A percentile compares a stretch with the other conserved stretches of the same genome.
Evolutionary conservation across 2,888 invertebrate genomes (phyloP).

Genomic region (Tachina grossa): DNA sequence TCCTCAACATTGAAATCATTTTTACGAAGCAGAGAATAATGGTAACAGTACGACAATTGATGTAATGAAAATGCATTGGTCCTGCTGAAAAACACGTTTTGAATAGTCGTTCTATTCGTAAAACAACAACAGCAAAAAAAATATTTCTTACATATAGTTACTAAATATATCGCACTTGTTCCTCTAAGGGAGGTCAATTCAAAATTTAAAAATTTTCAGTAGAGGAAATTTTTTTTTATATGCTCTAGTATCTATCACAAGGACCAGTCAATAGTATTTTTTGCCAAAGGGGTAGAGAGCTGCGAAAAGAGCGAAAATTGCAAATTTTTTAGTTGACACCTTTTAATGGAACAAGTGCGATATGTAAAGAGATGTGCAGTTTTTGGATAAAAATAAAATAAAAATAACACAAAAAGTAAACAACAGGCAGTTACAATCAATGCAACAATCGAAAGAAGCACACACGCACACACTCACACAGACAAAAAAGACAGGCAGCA

Average conservation of each 20-base stretch:
- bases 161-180: no score
- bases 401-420: background rate
- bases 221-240: no score
- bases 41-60: constrained; percentile 23
- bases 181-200: no score
- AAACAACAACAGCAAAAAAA: background rate
- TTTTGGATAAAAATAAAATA: background rate
- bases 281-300: no score
- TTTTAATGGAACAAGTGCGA: background rate
- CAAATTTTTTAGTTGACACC: no score
- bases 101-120: background rate
- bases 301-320: no score
- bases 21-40: constrained; percentile 4
- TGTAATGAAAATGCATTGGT: constrained; percentile 47
- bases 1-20: constrained; percentile 5
- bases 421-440: background rate
- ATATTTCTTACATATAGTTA: background rate
- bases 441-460: background rate
- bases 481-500: background rate
- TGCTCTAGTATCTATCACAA: no score
- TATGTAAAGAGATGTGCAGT: constrained; percentile 2
- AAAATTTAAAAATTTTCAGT: no score
- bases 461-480: background rate
- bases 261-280: no score
- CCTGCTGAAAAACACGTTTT: constrained; percentile 38